Evolutionary conservation across 1,140 invertebrate species (phyloP), one percentile per base, ranked within the genome.

Genomic region (Propsilocerus akamusi): DNA sequence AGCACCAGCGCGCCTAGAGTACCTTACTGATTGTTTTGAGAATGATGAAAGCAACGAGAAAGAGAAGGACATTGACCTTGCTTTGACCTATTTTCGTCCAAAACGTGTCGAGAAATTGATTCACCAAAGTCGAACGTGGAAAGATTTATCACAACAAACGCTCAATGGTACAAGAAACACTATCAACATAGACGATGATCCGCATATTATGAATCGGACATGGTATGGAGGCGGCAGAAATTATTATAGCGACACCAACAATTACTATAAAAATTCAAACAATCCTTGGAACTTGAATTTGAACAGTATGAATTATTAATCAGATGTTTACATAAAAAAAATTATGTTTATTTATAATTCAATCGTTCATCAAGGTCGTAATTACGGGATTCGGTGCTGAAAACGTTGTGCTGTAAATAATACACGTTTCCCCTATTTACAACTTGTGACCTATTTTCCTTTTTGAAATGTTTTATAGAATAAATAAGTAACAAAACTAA

Each of bases 1-100:
- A 17, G 46, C 46, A 11, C 48, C 26, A 5, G 28, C 17, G 17
- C 25, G 48, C 4, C 20, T 28, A 4, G 48, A 49, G 24, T 32
- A 8, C 22, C 20, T 23, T 7, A 30, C 26, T 17, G 28, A 26
- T 28, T 32, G n/a, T 17, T 24, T 30, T 24, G 48, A 26, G 6
- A 26, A 26, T 20, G 48, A 49, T 23, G 48, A 26, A 49, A 23
- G 12, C 20, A 49, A 23, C n/a, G 48, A 49, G 12, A 26, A 49
- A 37, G 73, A 74, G 28, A 65, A 70, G 28, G 73, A 25, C 6
- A 28, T 82, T 53, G 75, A 83, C 54, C 71, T 81, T 28, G 75
- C 78, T n/a, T 73, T 72, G 2, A 79, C 71, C 55, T 85, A 84
- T 60, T 83, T 85, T 58, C 78, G 78, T 59, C 77, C 78, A 3